Percentiles rank a stretch among this genome's conserved stretches.
Conservation (phyloP, 2,113 vertebrate genomes). For the Arothron firmamentum region DNA sequence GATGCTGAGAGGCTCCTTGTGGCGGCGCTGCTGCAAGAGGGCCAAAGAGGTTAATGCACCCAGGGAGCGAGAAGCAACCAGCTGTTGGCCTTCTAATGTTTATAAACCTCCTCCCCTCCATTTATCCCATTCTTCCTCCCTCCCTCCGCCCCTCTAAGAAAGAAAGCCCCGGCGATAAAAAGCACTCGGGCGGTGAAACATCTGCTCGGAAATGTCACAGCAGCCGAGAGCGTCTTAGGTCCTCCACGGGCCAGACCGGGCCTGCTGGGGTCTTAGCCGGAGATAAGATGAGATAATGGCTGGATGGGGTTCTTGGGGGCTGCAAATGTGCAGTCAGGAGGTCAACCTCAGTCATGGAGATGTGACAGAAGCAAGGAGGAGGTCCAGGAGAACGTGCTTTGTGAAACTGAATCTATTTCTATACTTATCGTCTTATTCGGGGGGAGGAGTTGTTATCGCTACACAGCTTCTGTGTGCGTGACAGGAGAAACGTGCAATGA, state of each 20-base stretch:
- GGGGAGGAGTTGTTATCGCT: constrained; percentile 27
- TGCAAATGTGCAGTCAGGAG: constrained; percentile 63
- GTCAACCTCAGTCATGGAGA: not conserved
- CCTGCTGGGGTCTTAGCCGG: constrained; percentile 63
- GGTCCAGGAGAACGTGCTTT: constrained; percentile 19
- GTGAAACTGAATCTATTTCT: constrained; percentile 10
- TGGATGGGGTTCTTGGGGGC: constrained; percentile 55
- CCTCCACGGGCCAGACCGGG: constrained; percentile 59
- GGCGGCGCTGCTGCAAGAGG: constrained; percentile 60
- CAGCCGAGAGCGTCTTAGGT: constrained; percentile 71
- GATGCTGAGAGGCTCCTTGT: constrained; percentile 74
- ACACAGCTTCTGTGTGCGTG: not conserved
- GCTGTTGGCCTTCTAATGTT: constrained; percentile 75
- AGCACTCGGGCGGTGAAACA: constrained; percentile 62
- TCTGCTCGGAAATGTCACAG: constrained; percentile 67
- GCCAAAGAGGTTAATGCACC: constrained; percentile 74
- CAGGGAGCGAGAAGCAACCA: constrained; percentile 67
- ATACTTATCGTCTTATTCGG: constrained; percentile 10
- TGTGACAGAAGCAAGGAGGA: constrained; percentile 15
- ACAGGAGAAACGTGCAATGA: not conserved
- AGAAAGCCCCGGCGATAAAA: constrained; percentile 56
- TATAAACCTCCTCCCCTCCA: constrained; percentile 51
- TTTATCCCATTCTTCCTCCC: constrained; percentile 33
- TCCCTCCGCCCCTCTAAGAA: constrained; percentile 42
- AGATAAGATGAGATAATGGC: constrained; percentile 77